Base-by-base conservation (phyloP, 35 echinoderm and acorn worm genomes). In the Eucidaris tribuloides region DNA sequence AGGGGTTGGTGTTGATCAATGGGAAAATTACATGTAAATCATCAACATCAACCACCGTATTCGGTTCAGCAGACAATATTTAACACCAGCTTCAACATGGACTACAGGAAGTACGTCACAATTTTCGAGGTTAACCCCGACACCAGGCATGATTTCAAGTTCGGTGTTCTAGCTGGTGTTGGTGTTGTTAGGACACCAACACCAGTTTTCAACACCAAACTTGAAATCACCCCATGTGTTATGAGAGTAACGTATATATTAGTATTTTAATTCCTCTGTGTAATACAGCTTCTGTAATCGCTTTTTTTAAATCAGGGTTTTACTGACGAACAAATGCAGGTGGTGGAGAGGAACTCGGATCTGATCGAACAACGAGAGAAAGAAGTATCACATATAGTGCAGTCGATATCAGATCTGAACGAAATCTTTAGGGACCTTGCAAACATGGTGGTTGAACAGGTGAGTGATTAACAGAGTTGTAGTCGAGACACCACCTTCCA, bases 371-470 rank as follows among this genome's bases (percentile, higher is more conserved):
- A 97, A 44, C 72, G 94, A 43, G 94, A 97, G 40, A 92, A 91
- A 31, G 94, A 97, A 79, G 82, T 97, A 35, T 81, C 41, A 11
- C 94, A 97, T 54, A 97, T 97, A 42, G 94, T 97, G 60, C 94
- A 97, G 70, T 97, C 94, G 2, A 97, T 97, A 70, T 85, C 87
- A 86, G 94, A 97, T 49, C 86, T 97, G 3, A 97, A 97, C 70
- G 94, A 97, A 59, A 92, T 97, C 31, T 97, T 97, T 56, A 85
- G 94, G 80, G 94, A 97, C 35, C 65, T 97, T 64, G 94, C 90
- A 1, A 89, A 82, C 55, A 92, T 97, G 94, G 94, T 97, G 27
- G 94, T 97, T 20, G 94, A 97, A 86, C 94, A 97, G 90, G 94
- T 97, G 90, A 83, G 65, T 41, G n/a, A n/a, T n/a, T n/a, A 81